These are phyloP conservation scores for Zhuqinia jingwanae DNA, from an alignment of 2,888 invertebrate genomes.

Conservation along the genomic window DNA sequence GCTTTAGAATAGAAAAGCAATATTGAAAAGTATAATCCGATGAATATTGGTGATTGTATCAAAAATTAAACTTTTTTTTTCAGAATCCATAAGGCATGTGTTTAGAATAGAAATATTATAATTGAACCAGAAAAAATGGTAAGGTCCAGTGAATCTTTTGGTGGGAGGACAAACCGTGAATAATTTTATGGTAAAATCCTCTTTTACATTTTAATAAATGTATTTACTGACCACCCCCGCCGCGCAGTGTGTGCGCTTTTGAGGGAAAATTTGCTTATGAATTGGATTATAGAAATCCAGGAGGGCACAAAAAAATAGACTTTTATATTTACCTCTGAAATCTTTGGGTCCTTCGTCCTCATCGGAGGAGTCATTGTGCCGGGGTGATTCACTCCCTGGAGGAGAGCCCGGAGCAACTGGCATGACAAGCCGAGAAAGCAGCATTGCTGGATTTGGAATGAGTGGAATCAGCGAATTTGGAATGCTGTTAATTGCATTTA, in stretches of 20 bases:
- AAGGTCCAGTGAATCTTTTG: constrained; percentile 47
- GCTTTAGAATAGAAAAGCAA: constrained; percentile 7
- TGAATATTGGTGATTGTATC: constrained; percentile 29
- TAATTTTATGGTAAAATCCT: constrained; percentile 35
- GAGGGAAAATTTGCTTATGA: constrained; percentile 47
- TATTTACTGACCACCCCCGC: constrained; percentile 60
- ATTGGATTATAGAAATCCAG: background rate
- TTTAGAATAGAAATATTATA: too few species aligned
- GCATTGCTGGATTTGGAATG: constrained; percentile 77
- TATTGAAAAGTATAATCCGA: constrained; percentile 34
- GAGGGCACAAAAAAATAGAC: constrained; percentile 16
- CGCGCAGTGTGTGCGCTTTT: constrained; percentile 1
- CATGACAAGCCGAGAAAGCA: constrained; percentile 77
- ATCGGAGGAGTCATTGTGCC: constrained; percentile 77
- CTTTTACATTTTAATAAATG: constrained; percentile 43
- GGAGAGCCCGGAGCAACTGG: constrained; percentile 73
- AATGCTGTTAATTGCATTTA: constrained; percentile 70
- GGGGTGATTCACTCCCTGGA: constrained; percentile 76
- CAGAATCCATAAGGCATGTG: background rate
- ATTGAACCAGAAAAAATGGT: constrained; percentile 37
- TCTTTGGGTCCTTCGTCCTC: constrained; percentile 79
- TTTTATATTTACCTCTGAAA: constrained; percentile 76
- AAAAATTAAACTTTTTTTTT: constrained; percentile 10
- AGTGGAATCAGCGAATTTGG: constrained; percentile 69
- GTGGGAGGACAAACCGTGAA: background rate